A percentile compares a stretch with the other conserved stretches of the same genome.
Evolutionary conservation across 2,888 invertebrate genomes (phyloP).

Genomic region (Drosophila anomelani): DNA sequence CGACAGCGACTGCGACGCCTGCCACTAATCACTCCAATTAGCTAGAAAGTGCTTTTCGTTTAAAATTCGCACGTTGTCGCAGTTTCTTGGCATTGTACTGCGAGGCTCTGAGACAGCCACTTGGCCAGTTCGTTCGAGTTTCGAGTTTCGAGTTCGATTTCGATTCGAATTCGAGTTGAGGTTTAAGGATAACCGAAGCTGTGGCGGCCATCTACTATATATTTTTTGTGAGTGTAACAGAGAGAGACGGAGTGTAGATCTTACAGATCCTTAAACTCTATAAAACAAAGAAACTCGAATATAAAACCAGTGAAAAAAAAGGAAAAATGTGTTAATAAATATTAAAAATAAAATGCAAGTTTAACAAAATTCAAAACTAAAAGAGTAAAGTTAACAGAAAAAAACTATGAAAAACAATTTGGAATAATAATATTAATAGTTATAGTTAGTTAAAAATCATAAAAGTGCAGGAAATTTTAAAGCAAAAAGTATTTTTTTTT

Average conservation of each 20-base stretch:
- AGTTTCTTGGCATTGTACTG: constrained; percentile 80
- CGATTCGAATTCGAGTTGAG: constrained; percentile 2
- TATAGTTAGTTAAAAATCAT: not conserved
- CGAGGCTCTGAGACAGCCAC: constrained; percentile 63
- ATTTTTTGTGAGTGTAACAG: constrained; percentile 10
- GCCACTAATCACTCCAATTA: constrained; percentile 76
- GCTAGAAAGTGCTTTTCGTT: constrained; percentile 78
- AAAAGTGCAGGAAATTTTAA: not conserved
- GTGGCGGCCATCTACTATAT: not conserved
- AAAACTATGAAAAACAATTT: not conserved
- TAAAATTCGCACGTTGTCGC: constrained; percentile 82
- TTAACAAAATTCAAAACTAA: not conserved
- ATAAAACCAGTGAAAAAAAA: not conserved
- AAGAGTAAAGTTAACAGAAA: not conserved
- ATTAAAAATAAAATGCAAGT: not conserved
- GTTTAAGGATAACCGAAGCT: constrained; percentile 6
- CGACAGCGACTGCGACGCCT: constrained; percentile 54
- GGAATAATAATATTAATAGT: too few species aligned
- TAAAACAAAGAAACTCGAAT: not conserved
- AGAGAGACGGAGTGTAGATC: not conserved
- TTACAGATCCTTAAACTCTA: not conserved
- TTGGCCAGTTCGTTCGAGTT: constrained; percentile 45
- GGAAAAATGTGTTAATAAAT: not conserved
- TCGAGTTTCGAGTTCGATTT: constrained; percentile 10
- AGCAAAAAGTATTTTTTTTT: not conserved